A percentile compares a stretch with the other conserved stretches of the same genome.
phyloP scores from a whole-genome alignment of 2,113 vertebrate species.

The Albula goreensis region DNA sequence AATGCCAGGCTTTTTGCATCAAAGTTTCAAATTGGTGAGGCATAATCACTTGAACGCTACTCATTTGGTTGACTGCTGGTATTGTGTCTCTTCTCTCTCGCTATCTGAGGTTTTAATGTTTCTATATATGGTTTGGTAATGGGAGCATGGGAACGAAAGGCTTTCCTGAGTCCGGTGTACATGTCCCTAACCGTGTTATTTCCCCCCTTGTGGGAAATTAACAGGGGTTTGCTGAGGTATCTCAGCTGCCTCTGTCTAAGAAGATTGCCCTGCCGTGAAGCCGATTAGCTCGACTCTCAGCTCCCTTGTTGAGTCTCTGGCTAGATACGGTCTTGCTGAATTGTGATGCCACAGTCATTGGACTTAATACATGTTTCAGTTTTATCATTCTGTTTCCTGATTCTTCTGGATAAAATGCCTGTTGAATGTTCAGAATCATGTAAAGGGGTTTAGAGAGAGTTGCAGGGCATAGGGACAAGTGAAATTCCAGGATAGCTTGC shows the following conservation, averaged over 20 bases:
- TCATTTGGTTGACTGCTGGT: no score
- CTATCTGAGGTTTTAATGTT: no score
- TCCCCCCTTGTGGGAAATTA: neutral
- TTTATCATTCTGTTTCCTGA: neutral
- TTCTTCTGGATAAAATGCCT: neutral
- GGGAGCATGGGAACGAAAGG: neutral
- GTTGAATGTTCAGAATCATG: neutral
- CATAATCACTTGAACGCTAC: no score
- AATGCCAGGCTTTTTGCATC: no score
- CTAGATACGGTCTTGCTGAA: neutral
- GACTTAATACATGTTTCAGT: neutral
- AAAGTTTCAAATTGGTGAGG: no score
- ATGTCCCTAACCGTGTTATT: neutral
- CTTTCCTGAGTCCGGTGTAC: neutral
- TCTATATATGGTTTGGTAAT: no score
- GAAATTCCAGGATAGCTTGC: neutral
- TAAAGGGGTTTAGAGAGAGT: neutral
- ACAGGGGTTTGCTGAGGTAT: neutral
- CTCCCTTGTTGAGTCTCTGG: neutral
- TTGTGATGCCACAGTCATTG: neutral
- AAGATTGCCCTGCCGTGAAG: neutral
- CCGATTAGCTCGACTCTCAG: slow-evolving; percentile 8
- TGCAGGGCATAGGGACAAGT: neutral
- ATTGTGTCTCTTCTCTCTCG: no score
- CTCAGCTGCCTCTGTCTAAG: slow-evolving; percentile 1